A percentile compares a stretch with the other conserved stretches of the same genome.
These are phyloP conservation scores for Oryzias dopingdopingensis DNA, from an alignment of 2,797 vertebrate genomes.

Conservation along the genomic window DNA sequence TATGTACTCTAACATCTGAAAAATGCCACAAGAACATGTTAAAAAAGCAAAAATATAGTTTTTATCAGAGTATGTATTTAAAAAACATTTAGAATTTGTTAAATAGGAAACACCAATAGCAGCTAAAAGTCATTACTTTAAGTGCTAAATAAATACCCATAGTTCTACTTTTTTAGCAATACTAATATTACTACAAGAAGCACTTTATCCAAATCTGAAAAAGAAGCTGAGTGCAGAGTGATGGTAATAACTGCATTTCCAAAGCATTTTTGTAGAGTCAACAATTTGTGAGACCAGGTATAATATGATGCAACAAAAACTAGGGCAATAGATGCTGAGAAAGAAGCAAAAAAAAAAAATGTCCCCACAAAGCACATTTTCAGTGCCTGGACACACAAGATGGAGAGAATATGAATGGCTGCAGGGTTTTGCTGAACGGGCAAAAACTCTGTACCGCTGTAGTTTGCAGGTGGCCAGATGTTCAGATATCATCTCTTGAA, in stretches of 20 bases:
- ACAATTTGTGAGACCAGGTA: slow-evolving; percentile 38
- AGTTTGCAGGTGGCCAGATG: slow-evolving; percentile 26
- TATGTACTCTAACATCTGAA: too few relatives aligned
- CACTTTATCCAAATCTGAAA: slow-evolving; percentile 4
- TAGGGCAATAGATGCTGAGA: slow-evolving; percentile 47
- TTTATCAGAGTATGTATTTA: too few relatives aligned
- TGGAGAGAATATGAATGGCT: slow-evolving; percentile 40
- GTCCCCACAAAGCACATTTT: slow-evolving; percentile 43
- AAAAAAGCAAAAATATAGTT: too few relatives aligned
- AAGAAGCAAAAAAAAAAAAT: slow-evolving; percentile 16
- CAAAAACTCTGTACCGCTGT: slow-evolving; percentile 21
- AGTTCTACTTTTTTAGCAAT: too few relatives aligned
- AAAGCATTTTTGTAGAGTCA: slow-evolving; percentile 21
- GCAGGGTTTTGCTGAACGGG: slow-evolving; percentile 44
- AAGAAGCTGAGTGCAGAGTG: slow-evolving; percentile 9
- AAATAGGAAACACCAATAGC: too few relatives aligned
- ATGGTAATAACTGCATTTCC: slow-evolving; percentile 8
- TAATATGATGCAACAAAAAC: slow-evolving; percentile 27
- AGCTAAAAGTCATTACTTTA: too few relatives aligned
- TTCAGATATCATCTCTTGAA: not conserved
- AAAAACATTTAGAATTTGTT: too few relatives aligned
- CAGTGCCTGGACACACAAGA: slow-evolving; percentile 27
- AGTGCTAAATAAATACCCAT: too few relatives aligned
- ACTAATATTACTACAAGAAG: not conserved
- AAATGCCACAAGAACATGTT: too few relatives aligned